These are phyloP conservation scores for Dromius quadrimaculatus DNA, from an alignment of 2,888 invertebrate genomes.

Conservation along the genomic window DNA sequence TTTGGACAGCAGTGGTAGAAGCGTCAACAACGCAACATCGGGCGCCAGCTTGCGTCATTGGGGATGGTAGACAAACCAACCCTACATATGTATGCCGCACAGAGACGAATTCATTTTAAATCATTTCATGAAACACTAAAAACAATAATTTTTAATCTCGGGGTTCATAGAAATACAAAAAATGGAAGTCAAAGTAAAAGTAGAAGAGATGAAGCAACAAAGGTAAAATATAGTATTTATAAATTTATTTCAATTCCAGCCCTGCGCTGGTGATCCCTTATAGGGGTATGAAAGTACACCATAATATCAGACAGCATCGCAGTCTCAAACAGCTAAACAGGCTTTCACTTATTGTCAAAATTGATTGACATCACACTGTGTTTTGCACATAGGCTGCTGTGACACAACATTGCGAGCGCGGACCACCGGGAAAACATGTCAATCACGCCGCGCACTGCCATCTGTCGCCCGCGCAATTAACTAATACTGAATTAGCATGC, in stretches of 20 bases:
- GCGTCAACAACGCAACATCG: constrained; percentile 39
- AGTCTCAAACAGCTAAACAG: constrained; percentile 47
- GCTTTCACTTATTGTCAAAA: constrained; percentile 50
- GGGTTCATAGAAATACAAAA: too few species aligned
- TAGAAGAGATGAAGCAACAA: neutral
- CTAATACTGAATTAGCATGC: constrained; percentile 48
- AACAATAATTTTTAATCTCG: too few species aligned
- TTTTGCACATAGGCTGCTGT: constrained; percentile 14
- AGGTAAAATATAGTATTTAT: too few species aligned
- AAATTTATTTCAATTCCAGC: too few species aligned
- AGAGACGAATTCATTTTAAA: constrained; percentile 5
- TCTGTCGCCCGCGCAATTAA: constrained; percentile 48
- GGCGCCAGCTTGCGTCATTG: constrained; percentile 43
- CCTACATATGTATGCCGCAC: constrained; percentile 26
- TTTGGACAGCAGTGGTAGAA: constrained; percentile 37
- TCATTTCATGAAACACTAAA: too few species aligned
- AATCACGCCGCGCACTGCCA: constrained; percentile 42
- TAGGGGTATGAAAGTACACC: constrained; percentile 32
- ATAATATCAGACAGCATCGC: constrained; percentile 40
- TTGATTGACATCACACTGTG: constrained; percentile 47
- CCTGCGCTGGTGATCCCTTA: neutral
- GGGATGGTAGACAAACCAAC: constrained; percentile 3
- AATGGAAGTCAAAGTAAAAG: too few species aligned
- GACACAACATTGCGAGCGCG: constrained; percentile 25
- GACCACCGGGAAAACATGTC: constrained; percentile 52